phyloP scores from a whole-genome alignment of 1,140 invertebrate genomes.

The Rhyzopertha dominica region DNA sequence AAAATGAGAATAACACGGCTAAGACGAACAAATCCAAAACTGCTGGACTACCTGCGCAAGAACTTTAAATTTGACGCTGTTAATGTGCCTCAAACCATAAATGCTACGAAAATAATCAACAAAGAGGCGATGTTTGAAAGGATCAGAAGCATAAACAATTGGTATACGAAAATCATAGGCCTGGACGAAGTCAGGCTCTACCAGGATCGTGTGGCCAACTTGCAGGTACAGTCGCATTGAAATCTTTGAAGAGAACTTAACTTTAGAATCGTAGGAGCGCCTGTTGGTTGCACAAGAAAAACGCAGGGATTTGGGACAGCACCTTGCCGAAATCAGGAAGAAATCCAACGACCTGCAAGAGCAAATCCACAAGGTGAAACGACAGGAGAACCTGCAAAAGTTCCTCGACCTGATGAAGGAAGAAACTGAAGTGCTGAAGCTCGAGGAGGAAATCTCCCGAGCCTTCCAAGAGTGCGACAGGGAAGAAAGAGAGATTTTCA shows the following conservation, averaged over 20 bases:
- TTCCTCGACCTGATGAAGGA: constrained; percentile 39
- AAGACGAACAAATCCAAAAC: too few species aligned
- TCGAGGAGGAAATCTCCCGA: constrained; percentile 30
- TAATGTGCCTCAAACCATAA: too few species aligned
- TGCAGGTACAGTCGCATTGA: too few species aligned
- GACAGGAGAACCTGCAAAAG: constrained; percentile 35
- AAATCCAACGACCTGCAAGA: constrained; percentile 40
- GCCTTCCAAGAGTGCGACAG: constrained; percentile 44
- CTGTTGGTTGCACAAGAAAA: constrained; percentile 37
- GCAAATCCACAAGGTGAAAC: constrained; percentile 39
- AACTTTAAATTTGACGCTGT: too few species aligned
- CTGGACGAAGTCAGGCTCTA: constrained; percentile 47
- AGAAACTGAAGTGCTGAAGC: constrained; percentile 39
- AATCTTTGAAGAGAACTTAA: too few species aligned
- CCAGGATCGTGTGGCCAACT: constrained; percentile 46
- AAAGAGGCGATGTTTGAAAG: constrained; percentile 33
- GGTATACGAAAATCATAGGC: constrained; percentile 48
- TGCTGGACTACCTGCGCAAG: too few species aligned
- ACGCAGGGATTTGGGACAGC: constrained; percentile 31
- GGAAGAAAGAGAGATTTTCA: constrained; percentile 59
- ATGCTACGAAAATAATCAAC: constrained; percentile 13
- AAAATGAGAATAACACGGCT: too few species aligned
- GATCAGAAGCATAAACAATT: constrained; percentile 41
- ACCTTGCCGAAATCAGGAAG: constrained; percentile 31
- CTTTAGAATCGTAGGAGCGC: constrained; percentile 33